A percentile compares a stretch with the other conserved stretches of the same genome.
Evolutionary conservation across 2,797 vertebrate species (phyloP).

Genomic region (Lindbergichthys nudifrons): DNA sequence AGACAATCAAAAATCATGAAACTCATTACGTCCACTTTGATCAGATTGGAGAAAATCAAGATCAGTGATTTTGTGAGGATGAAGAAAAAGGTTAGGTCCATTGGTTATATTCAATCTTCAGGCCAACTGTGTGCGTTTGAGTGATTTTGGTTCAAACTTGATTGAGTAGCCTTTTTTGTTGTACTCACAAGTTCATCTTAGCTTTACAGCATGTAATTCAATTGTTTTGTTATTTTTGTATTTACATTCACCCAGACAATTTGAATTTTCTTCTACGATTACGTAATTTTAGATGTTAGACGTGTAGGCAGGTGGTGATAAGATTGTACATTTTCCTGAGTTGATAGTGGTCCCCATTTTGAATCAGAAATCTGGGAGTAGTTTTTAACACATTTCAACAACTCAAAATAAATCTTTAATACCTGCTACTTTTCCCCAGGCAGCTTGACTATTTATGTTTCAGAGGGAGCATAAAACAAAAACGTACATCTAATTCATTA

Average conservation of each 20-base stretch:
- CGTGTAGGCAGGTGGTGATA: constrained; percentile 15
- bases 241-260: background rate
- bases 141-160: background rate
- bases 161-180: background rate
- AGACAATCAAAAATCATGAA: background rate
- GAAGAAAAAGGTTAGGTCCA: background rate
- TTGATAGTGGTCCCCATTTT: background rate
- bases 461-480: background rate
- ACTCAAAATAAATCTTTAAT: background rate
- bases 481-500: background rate
- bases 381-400: constrained; percentile 5
- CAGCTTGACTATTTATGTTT: background rate
- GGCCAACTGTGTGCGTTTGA: background rate
- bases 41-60: background rate
- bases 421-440: background rate
- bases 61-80: background rate
- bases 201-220: background rate
- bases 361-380: background rate
- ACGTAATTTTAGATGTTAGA: background rate
- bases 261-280: background rate
- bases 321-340: background rate
- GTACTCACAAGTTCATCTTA: background rate
- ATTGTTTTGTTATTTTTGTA: background rate
- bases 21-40: background rate
- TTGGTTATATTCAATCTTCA: background rate